Percentiles rank a stretch among this genome's conserved stretches.
Conservation (phyloP, 2,888 invertebrate genomes). For the Melolontha melolontha region DNA sequence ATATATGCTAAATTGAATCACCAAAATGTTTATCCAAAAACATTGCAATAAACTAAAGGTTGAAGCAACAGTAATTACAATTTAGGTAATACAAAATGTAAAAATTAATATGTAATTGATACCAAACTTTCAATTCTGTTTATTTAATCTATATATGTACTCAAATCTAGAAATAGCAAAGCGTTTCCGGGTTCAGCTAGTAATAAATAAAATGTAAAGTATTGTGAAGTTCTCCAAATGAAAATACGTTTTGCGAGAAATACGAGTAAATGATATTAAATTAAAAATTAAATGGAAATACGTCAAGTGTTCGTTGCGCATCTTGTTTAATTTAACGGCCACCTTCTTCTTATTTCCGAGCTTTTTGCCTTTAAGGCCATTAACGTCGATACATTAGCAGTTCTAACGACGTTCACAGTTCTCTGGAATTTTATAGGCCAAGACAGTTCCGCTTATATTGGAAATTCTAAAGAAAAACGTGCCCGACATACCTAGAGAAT, state of each 20-base stretch:
- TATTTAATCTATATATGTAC: too few relatives aligned
- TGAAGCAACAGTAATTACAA: too few relatives aligned
- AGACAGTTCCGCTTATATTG: constrained; percentile 36
- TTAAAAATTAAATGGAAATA: constrained; percentile 6
- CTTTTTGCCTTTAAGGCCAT: constrained; percentile 9
- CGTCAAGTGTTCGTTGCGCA: constrained; percentile 20
- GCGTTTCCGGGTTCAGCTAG: too few relatives aligned
- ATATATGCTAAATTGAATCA: too few relatives aligned
- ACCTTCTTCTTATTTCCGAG: constrained; percentile 19
- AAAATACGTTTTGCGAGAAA: constrained; percentile 26
- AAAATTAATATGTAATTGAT: too few relatives aligned
- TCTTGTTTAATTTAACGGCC: constrained; percentile 28
- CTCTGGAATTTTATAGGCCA: constrained; percentile 38
- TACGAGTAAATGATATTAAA: constrained; percentile 36
- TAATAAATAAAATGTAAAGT: too few relatives aligned
- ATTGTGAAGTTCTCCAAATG: constrained; percentile 5
- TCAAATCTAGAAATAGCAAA: too few relatives aligned
- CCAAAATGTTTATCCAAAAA: too few relatives aligned
- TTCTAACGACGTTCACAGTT: constrained; percentile 33
- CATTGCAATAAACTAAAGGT: too few relatives aligned
- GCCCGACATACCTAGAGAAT: constrained; percentile 33
- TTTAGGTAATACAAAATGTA: too few relatives aligned
- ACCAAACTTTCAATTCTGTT: too few relatives aligned
- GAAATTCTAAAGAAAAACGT: constrained; percentile 39
- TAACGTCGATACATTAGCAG: constrained; percentile 36